Conservation (phyloP, 1,140 invertebrate genomes). For the Zaprionus taronus region DNA sequence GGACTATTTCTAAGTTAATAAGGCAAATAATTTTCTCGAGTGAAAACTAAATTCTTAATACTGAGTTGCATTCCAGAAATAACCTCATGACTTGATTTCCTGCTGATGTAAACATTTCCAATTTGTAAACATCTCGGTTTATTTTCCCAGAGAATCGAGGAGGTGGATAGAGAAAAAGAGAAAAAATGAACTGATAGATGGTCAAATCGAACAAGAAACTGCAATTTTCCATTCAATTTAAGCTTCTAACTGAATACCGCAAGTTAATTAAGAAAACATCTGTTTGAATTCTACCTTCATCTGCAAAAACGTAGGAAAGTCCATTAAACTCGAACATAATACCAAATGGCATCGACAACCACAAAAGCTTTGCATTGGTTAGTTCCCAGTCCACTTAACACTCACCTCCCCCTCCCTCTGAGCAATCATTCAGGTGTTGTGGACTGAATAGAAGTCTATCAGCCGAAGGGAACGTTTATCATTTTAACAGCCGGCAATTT, state of each 20-base stretch:
- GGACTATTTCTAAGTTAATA: slow-evolving; percentile 16
- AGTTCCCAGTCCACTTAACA: background rate
- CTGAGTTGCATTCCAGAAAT: slow-evolving; percentile 17
- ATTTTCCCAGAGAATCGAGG: background rate
- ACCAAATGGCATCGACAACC: background rate
- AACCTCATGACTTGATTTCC: background rate
- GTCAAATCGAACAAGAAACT: background rate
- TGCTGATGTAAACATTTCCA: slow-evolving; percentile 7
- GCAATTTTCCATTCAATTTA: slow-evolving; percentile 2
- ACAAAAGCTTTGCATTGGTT: slow-evolving; percentile 3
- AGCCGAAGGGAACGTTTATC: slow-evolving; percentile 2
- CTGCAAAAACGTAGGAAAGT: background rate
- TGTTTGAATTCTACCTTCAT: background rate
- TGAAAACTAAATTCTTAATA: background rate
- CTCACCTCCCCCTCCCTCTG: background rate
- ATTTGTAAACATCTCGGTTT: background rate
- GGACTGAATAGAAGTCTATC: background rate
- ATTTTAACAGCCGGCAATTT: slow-evolving; percentile 7
- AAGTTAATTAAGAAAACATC: slow-evolving; percentile 20
- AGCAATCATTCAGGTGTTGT: slow-evolving; percentile 19
- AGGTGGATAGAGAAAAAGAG: background rate
- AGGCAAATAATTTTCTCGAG: slow-evolving; percentile 8
- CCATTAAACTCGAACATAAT: slow-evolving; percentile 12
- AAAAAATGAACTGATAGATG: background rate
- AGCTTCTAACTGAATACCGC: background rate